phyloP scores from a whole-genome alignment of 2,888 invertebrate species.

The Himalopsyche tibetana region DNA sequence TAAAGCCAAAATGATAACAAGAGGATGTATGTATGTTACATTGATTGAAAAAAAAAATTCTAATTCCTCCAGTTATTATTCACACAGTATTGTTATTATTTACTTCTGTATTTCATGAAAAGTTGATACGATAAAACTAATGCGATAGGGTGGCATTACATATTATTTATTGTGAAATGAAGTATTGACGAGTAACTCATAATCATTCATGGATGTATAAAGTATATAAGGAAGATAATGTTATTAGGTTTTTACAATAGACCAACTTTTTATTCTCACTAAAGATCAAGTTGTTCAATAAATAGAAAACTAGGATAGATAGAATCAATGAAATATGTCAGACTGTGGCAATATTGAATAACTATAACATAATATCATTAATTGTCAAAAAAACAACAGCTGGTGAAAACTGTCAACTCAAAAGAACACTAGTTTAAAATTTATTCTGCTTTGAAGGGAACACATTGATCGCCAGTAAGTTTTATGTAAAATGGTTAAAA shows the following conservation, averaged over 20 bases:
- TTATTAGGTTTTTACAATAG: too few species aligned
- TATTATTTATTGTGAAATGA: constrained; percentile 1
- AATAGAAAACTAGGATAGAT: too few species aligned
- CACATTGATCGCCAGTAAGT: too few species aligned
- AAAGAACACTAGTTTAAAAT: too few species aligned
- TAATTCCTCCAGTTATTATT: constrained; percentile 6
- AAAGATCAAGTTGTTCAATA: too few species aligned
- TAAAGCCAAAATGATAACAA: constrained; percentile 16
- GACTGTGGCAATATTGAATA: too few species aligned
- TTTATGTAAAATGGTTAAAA: too few species aligned
- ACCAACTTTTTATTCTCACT: too few species aligned
- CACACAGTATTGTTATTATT: neutral
- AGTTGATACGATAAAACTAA: neutral
- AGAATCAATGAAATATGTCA: too few species aligned
- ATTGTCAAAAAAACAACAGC: too few species aligned
- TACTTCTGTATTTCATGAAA: neutral
- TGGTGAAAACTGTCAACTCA: too few species aligned
- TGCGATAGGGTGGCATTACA: neutral
- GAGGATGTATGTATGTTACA: neutral
- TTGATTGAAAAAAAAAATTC: neutral
- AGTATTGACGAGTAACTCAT: neutral
- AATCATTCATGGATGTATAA: constrained; percentile 37
- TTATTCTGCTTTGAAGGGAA: neutral
- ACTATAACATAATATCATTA: too few species aligned
- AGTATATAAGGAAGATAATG: neutral